These are phyloP conservation scores for Myopa tessellatipennis DNA, from an alignment of 2,888 invertebrate species.

Conservation along the genomic window DNA sequence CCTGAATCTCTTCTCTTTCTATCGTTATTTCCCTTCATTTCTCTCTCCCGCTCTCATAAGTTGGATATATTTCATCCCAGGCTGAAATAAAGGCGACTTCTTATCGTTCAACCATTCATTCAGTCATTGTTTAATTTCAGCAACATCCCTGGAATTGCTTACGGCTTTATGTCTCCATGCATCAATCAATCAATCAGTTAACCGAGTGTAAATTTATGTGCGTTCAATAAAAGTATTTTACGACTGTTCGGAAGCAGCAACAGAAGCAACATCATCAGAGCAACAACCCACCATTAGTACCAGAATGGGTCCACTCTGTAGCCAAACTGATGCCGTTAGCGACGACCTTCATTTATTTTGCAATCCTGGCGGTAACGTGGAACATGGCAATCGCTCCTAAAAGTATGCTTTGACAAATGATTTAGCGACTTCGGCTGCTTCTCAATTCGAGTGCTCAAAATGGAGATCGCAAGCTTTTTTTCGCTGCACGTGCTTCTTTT, in stretches of 20 bases:
- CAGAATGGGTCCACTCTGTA: not conserved
- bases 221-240: not conserved
- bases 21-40: no score
- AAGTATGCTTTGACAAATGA: slow-evolving; percentile 61
- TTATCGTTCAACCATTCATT: not conserved
- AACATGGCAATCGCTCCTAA: slow-evolving; percentile 63
- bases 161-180: slow-evolving; percentile 55
- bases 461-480: not conserved
- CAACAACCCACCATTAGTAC: no score
- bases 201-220: slow-evolving; percentile 62
- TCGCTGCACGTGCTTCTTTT: not conserved
- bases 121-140: not conserved
- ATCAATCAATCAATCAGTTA: slow-evolving; percentile 65
- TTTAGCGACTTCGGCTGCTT: slow-evolving; percentile 46
- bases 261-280: not conserved
- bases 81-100: no score
- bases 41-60: no score
- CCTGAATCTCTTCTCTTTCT: no score
- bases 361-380: slow-evolving; percentile 43
- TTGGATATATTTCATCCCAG: no score
- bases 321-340: not conserved
- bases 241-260: not conserved
- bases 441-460: not conserved
- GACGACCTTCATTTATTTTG: not conserved
- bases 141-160: not conserved